Base-by-base conservation (phyloP, 2,113 vertebrate species). In the Saccopteryx leptura region DNA sequence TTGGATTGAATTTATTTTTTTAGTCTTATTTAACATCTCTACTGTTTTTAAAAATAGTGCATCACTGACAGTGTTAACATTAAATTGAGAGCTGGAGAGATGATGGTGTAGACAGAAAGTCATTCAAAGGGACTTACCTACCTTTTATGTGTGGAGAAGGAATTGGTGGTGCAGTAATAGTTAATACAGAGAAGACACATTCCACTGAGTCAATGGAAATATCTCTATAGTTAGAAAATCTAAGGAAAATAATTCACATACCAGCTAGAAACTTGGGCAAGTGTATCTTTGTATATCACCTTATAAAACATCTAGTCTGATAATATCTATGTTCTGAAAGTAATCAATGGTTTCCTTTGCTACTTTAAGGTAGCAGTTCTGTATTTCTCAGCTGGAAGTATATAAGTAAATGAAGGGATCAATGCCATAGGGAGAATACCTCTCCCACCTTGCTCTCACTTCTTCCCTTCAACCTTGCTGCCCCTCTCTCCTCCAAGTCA, bases 11-110 rank as follows among this genome's bases (percentile, higher is more conserved):
- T 65, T 90, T 68, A 17, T n/a, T 79, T 94, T 87, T 93, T 54
- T 91, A 90, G 33, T 74, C 48, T 97, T 83, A 58, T 68, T 90
- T 94, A 85, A 46, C 4, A 88, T 92, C 61, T 82, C 39, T 96
- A 5, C 33, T 68, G 4, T 80, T 93, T 84, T 86, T 86, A 74
- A 82, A 89, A 85, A 26, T 10, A 72, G 28, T 18, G 26, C 71
- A 93, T 72, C 87, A 80, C 84, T 63, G 17, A 86, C n/a, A 61
- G 9, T 92, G 28, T 88, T 78, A 46, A 68, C 14, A 61, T 54
- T 89, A 83, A 84, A 75, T 69, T 71, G 33, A 85, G 48, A 92
- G 52, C 4, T 81, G 71, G 46, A 65, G 18, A 48, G 33, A 46
- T 78, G 14, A 60, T 56, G 52, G 18, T 71, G 1, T 71, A 68